These are phyloP conservation scores for Phrynosoma blainvillii DNA, from an alignment of 2,113 vertebrate genomes.

Conservation along the genomic window DNA sequence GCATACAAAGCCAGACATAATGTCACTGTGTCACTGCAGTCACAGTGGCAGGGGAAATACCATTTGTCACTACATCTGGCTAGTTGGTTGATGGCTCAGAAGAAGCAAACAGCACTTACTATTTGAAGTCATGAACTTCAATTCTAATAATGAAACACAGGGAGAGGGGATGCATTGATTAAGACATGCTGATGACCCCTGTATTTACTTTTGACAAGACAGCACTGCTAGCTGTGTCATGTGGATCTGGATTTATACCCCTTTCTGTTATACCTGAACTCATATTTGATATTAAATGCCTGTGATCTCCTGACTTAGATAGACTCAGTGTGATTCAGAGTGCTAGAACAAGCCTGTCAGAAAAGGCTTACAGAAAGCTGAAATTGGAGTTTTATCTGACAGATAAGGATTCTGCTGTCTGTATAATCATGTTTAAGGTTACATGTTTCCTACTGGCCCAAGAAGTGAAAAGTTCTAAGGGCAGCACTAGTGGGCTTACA, in stretches of 20 bases:
- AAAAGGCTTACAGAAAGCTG: neutral
- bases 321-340: neutral
- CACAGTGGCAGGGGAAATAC: constrained; percentile 2
- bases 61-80: constrained; percentile 12
- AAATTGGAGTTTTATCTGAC: neutral
- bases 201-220: neutral
- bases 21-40: neutral
- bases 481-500: neutral
- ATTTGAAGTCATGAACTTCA: neutral
- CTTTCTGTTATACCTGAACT: neutral
- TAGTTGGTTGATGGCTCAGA: neutral
- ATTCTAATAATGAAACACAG: neutral
- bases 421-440: neutral
- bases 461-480: neutral
- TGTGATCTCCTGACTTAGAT: neutral
- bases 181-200: neutral
- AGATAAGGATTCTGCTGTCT: neutral
- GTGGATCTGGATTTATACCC: neutral
- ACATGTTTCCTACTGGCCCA: neutral
- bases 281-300: neutral
- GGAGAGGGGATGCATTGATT: neutral
- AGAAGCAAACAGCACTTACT: neutral
- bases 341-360: neutral
- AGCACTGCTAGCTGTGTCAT: neutral
- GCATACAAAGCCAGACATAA: constrained; percentile 12